Evolutionary conservation across 2,797 vertebrate species (phyloP), one percentile per base, ranked within the genome.

Genomic region (Channallabes apus): DNA sequence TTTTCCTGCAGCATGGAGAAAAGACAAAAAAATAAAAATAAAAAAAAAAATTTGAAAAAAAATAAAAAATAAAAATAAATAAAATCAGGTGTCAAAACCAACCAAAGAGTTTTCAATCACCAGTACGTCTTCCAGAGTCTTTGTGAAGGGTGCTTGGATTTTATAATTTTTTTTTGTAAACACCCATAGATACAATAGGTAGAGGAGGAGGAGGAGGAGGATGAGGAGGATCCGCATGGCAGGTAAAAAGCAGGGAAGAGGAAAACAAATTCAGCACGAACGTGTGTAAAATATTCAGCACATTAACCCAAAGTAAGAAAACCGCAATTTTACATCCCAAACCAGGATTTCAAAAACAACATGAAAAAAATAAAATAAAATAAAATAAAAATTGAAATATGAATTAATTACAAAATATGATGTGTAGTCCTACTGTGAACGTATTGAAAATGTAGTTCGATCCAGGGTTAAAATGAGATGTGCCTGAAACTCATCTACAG

Each of bases 1-100:
- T 65, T 20, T 61, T 77, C 56, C 76, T 78, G 76, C 56, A 61
- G 32, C 38, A 22, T 61, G 29, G 76, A 61, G 68, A 67, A 71
- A 51, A 3, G 58, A 84, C 82, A 81, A 79, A 54, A 84, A 84
- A n/a, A n/a, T n/a, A n/a, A n/a, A n/a, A n/a, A n/a, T n/a, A n/a
- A n/a, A n/a, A n/a, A n/a, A n/a, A n/a, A n/a, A n/a, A n/a, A n/a
- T n/a, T n/a, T n/a, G n/a, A n/a, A n/a, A n/a, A n/a, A n/a, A n/a
- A n/a, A n/a, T n/a, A n/a, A 46, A 41, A 32, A 3, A 12, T 51
- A 64, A 17, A 27, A 3, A 59, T 46, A 29, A 79, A 27, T n/a
- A n/a, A n/a, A 35, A 46, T 18, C 5, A 59, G 61, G 27, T 27
- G 29, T 3, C 9, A 78, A 77, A 73, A 73, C 17, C 41, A 77